Conservation (phyloP, 2,113 vertebrate genomes). For the Erythrocebus patas region DNA sequence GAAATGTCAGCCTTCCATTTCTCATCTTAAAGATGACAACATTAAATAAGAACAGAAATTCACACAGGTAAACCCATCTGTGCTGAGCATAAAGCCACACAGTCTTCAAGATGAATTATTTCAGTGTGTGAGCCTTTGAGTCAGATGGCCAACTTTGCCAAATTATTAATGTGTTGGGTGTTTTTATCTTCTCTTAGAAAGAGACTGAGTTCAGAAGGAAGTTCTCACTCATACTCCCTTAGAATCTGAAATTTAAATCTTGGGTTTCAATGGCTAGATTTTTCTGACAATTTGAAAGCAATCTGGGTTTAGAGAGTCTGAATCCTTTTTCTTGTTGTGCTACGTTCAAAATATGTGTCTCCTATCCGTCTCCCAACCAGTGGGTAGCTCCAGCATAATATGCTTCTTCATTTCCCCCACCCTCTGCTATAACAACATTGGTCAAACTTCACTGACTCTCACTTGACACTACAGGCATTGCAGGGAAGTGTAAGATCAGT, state of each 20-base stretch:
- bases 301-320: not conserved
- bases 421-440: not conserved
- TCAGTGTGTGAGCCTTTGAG: not conserved
- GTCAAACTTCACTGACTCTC: not conserved
- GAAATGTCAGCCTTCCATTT: constrained; percentile 59
- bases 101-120: constrained; percentile 28
- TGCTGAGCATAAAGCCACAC: constrained; percentile 22
- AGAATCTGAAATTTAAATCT: constrained; percentile 13
- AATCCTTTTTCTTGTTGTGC: not conserved
- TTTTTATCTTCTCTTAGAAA: constrained; percentile 34
- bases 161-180: constrained; percentile 30
- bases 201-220: constrained; percentile 3
- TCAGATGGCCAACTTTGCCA: constrained; percentile 27
- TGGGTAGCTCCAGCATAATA: not conserved
- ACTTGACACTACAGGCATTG: not conserved
- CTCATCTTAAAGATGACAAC: constrained; percentile 40
- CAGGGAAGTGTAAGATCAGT: not conserved
- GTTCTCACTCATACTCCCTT: not conserved
- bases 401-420: not conserved
- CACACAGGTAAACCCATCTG: constrained; percentile 52
- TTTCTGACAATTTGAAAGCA: constrained; percentile 19
- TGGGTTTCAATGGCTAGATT: not conserved
- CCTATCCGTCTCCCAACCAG: not conserved
- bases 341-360: not conserved
- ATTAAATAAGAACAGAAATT: constrained; percentile 60